Conservation (phyloP, 2,888 invertebrate genomes). For the Lithophane ornitopus region DNA sequence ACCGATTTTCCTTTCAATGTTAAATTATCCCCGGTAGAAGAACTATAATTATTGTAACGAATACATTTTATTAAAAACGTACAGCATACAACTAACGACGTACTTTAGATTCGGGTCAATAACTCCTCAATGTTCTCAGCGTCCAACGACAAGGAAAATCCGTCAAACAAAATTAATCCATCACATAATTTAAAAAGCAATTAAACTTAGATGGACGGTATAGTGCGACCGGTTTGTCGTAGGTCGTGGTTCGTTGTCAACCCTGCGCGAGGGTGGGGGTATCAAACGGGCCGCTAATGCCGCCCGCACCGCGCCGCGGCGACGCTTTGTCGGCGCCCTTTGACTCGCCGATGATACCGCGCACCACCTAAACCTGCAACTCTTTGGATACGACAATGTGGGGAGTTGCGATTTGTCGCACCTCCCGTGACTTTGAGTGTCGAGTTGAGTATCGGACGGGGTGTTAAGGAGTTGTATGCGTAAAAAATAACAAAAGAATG, state of each 20-base stretch:
- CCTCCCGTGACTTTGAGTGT: slow-evolving; percentile 40
- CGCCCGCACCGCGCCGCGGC: slow-evolving; percentile 86
- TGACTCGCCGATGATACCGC: slow-evolving; percentile 85
- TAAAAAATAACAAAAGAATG: slow-evolving; percentile 35
- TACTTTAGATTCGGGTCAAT: slow-evolving; percentile 28
- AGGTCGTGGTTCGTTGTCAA: slow-evolving; percentile 78
- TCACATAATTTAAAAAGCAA: slow-evolving; percentile 72
- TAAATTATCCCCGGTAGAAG: background rate
- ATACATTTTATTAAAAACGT: slow-evolving; percentile 1
- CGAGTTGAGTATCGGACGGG: slow-evolving; percentile 30
- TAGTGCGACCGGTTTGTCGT: slow-evolving; percentile 73
- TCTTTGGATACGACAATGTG: slow-evolving; percentile 70
- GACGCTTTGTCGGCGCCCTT: slow-evolving; percentile 89
- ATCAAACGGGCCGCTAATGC: slow-evolving; percentile 89
- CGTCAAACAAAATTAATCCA: slow-evolving; percentile 56
- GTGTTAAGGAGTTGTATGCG: slow-evolving; percentile 21
- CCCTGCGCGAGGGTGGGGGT: slow-evolving; percentile 82
- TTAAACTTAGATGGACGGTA: slow-evolving; percentile 70
- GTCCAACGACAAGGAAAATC: slow-evolving; percentile 52
- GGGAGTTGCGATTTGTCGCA: slow-evolving; percentile 65
- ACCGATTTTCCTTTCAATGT: background rate
- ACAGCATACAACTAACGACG: slow-evolving; percentile 8
- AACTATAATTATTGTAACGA: background rate
- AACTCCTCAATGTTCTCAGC: slow-evolving; percentile 25
- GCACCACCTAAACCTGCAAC: slow-evolving; percentile 76